Base-by-base conservation (phyloP, 2,888 invertebrate species). In the Synergus umbraculus region DNA sequence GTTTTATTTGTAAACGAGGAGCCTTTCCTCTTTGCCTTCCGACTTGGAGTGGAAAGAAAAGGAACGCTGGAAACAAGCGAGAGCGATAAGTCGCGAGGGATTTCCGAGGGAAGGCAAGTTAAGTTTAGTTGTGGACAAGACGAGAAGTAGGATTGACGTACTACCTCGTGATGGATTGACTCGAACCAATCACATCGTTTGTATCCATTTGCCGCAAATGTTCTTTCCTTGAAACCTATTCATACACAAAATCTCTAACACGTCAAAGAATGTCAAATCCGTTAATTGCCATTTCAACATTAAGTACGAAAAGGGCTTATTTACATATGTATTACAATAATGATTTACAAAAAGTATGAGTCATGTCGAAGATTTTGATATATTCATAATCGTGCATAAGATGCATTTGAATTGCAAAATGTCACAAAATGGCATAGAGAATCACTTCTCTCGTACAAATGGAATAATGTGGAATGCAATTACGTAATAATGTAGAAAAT, bases 121-220 rank as follows among this genome's bases (percentile, higher is more conserved):
- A 84, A 84, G 80, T 82, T 82, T 81, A 81, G 77, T 80, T 82
- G 80, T 78, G 81, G 82, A 85, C 80, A 76, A 67, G 64, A 60
- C 65, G 78, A 78, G 66, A 77, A 80, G 78, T 69, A 77, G 66
- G 78, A 77, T 78, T 60, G 76, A 80, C 77, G 76, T 76, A 77
- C 77, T 67, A 46, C 44, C 49, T 67, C 58, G 86, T 89, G 89
- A 89, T 89, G 87, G 89, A 89, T 89, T 85, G 89, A 86, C 80
- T 84, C 81, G 83, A 87, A 86, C 88, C 89, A 88, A 89, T 89
- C 89, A 86, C 89, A 88, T 89, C 89, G 88, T 89, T 89, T 89
- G 89, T 89, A 89, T 89, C 89, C 88, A 89, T 89, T 89, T 89
- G 89, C 89, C 85, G 85, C 83, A 87, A 89, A 89, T 89, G 88